phyloP scores from a whole-genome alignment of 2,888 invertebrate genomes.

The Rambutsinella grinnellia region DNA sequence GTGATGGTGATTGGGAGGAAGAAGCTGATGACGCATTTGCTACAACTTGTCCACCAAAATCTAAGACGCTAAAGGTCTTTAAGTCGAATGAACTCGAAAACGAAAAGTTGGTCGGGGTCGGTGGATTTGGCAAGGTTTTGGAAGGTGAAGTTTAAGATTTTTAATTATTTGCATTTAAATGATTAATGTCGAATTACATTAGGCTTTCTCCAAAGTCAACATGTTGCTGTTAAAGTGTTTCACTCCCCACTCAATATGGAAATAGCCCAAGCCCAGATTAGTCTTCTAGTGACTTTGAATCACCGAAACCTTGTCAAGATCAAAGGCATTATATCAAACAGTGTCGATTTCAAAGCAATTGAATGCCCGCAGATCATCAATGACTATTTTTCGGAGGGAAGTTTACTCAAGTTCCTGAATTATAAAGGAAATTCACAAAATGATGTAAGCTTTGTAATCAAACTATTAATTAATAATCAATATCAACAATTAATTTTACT shows the following conservation, averaged over 20 bases:
- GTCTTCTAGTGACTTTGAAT: slow-evolving; percentile 8
- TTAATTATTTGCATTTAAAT: not conserved
- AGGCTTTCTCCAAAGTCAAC: slow-evolving; percentile 16
- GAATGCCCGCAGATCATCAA: slow-evolving; percentile 43
- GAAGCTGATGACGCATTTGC: not conserved
- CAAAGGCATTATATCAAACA: slow-evolving; percentile 25
- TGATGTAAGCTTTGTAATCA: slow-evolving; percentile 5
- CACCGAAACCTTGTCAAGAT: slow-evolving; percentile 36
- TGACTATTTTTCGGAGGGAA: slow-evolving; percentile 32
- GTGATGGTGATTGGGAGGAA: not conserved
- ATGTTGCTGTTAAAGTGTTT: slow-evolving; percentile 30
- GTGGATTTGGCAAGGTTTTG: slow-evolving; percentile 31
- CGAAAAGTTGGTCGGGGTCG: slow-evolving; percentile 18
- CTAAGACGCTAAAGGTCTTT: slow-evolving; percentile 11
- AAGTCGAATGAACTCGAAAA: not conserved
- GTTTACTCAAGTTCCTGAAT: slow-evolving; percentile 31
- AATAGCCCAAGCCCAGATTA: not conserved
- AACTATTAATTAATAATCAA: not conserved
- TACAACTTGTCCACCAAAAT: not conserved
- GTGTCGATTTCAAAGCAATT: not conserved
- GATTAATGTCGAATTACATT: not conserved
- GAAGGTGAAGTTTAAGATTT: slow-evolving; percentile 11
- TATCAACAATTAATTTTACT: not conserved
- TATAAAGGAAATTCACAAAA: slow-evolving; percentile 12
- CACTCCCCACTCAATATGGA: slow-evolving; percentile 1